Conservation (phyloP, 2,113 vertebrate species). For the Neotragus pygmaeus region DNA sequence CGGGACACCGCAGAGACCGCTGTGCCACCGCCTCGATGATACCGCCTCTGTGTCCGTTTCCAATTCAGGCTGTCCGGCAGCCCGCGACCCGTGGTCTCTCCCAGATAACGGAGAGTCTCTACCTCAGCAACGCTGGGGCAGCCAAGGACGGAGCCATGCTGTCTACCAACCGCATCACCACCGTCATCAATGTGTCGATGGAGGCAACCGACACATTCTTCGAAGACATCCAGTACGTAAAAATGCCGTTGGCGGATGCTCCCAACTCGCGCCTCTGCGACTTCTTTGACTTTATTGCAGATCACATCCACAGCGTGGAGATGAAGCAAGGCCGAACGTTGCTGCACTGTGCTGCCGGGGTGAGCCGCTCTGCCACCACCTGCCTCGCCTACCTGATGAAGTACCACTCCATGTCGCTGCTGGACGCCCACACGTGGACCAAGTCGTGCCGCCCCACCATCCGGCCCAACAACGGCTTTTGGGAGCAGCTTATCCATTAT, state of each 20-base stretch:
- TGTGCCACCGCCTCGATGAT: conserved; percentile 13
- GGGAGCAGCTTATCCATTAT: conserved; percentile 85
- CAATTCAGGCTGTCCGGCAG: background rate
- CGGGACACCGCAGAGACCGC: background rate
- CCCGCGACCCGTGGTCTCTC: background rate
- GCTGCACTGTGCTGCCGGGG: conserved; percentile 79
- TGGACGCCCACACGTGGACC: conserved; percentile 78
- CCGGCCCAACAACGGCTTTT: conserved; percentile 81
- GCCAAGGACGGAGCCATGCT: conserved; percentile 77
- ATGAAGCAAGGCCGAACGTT: conserved; percentile 64
- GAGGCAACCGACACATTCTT: conserved; percentile 60
- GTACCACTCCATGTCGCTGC: conserved; percentile 69
- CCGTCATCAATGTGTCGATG: conserved; percentile 75
- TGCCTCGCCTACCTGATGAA: conserved; percentile 86
- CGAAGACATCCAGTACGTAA: conserved; percentile 70
- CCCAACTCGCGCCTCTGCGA: conserved; percentile 67
- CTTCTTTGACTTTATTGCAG: conserved; percentile 80
- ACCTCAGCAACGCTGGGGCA: conserved; percentile 69
- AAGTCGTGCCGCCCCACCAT: conserved; percentile 72
- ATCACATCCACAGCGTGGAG: conserved; percentile 75
- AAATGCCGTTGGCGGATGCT: conserved; percentile 72
- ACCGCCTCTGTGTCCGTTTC: background rate
- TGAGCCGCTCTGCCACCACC: conserved; percentile 80
- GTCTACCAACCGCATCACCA: conserved; percentile 77
- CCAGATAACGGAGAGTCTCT: conserved; percentile 82